Conservation (phyloP, 2,888 invertebrate species). For the Clitarchus hookeri region DNA sequence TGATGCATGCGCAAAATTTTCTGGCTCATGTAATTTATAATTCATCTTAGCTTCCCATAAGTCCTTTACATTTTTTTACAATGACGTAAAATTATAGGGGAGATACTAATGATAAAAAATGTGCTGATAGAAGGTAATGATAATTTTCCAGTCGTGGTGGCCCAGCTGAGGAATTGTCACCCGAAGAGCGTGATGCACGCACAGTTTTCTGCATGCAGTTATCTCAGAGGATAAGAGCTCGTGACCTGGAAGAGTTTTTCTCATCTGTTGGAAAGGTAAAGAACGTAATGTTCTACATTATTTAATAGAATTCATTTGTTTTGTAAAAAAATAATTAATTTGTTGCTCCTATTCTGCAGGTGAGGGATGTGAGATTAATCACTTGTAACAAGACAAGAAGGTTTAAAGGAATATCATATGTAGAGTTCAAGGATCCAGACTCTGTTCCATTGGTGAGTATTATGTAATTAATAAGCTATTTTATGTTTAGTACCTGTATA, state of each 20-base stretch:
- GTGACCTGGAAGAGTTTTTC: conserved; percentile 98
- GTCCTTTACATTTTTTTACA: no score
- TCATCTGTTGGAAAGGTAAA: conserved; percentile 94
- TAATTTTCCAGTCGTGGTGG: conserved; percentile 51
- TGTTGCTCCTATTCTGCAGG: conserved; percentile 50
- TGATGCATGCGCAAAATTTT: no score
- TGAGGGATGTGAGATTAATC: conserved; percentile 94
- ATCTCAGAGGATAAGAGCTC: conserved; percentile 88
- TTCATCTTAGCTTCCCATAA: no score
- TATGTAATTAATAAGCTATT: no score
- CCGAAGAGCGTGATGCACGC: conserved; percentile 97
- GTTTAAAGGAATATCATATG: conserved; percentile 99
- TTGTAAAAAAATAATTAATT: background rate
- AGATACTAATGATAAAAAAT: no score
- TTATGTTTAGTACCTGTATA: no score
- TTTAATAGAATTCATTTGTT: background rate
- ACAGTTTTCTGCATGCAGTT: conserved; percentile 99
- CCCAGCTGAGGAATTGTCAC: conserved; percentile 76
- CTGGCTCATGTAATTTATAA: no score
- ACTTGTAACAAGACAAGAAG: conserved; percentile 98
- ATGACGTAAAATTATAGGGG: no score
- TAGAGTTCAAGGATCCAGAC: conserved; percentile 98
- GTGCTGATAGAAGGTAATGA: background rate
- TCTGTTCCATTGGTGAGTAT: conserved; percentile 86
- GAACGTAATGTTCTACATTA: background rate